Evolutionary conservation across 2,888 invertebrate species (phyloP).

Genomic region (Tyria jacobaeae): DNA sequence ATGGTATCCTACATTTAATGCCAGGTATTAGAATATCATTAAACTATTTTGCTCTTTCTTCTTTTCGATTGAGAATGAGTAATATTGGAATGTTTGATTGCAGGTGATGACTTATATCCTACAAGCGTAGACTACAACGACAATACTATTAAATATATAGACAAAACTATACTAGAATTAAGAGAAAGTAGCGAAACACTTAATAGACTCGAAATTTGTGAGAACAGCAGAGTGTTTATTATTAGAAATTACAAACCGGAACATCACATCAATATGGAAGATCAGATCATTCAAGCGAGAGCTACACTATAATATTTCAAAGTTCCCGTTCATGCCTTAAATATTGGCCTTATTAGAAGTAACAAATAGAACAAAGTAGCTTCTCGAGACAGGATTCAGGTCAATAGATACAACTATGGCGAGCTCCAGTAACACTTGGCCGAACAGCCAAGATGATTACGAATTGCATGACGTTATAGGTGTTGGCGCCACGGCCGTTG

Average conservation of each 20-base stretch:
- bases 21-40: constrained; percentile 83
- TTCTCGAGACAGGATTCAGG: constrained; percentile 2
- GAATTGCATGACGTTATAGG: constrained; percentile 98
- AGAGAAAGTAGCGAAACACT: constrained; percentile 59
- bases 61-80: neutral
- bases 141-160: constrained; percentile 51
- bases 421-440: constrained; percentile 89
- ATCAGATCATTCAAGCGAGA: constrained; percentile 57
- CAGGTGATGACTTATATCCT: constrained; percentile 85
- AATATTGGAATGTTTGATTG: constrained; percentile 45
- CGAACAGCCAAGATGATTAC: constrained; percentile 97
- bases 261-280: constrained; percentile 77
- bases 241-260: constrained; percentile 67
- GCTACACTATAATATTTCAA: constrained; percentile 45
- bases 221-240: constrained; percentile 52
- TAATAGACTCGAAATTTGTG: constrained; percentile 66
- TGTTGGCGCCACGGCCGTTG: constrained; percentile 98
- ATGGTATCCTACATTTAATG: constrained; percentile 86
- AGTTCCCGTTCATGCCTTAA: constrained; percentile 64
- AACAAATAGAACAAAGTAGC: constrained; percentile 45
- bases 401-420: constrained; percentile 60
- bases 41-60: neutral
- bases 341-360: constrained; percentile 71
- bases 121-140: constrained; percentile 70
- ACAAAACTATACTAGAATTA: constrained; percentile 72